Conservation (phyloP, 2,888 invertebrate species). For the Venusia cambrica region DNA sequence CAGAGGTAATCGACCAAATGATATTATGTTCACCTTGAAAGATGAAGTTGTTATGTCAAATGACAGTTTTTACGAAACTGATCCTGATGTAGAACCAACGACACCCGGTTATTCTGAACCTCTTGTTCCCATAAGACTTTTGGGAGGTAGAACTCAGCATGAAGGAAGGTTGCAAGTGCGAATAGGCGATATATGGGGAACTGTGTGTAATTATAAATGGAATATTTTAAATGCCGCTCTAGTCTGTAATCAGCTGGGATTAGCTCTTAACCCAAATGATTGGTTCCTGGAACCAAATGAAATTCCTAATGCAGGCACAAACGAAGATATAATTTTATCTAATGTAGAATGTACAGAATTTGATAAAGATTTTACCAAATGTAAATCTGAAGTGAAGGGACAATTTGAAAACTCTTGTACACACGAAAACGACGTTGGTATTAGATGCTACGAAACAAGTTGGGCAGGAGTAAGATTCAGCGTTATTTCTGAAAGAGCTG, state of each 20-base stretch:
- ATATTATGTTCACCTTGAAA: slow-evolving; percentile 89
- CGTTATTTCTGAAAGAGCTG: slow-evolving; percentile 91
- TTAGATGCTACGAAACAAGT: slow-evolving; percentile 93
- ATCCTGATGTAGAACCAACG: slow-evolving; percentile 82
- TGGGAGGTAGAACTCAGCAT: slow-evolving; percentile 89
- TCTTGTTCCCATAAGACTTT: slow-evolving; percentile 86
- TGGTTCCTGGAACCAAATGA: slow-evolving; percentile 92
- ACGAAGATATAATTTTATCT: slow-evolving; percentile 89
- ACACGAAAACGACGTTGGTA: slow-evolving; percentile 93
- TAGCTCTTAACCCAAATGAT: slow-evolving; percentile 94
- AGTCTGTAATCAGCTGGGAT: slow-evolving; percentile 96
- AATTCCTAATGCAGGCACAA: slow-evolving; percentile 88
- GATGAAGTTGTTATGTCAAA: slow-evolving; percentile 85
- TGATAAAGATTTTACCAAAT: slow-evolving; percentile 94
- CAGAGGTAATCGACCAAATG: slow-evolving; percentile 88
- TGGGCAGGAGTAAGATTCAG: slow-evolving; percentile 97
- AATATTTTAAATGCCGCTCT: slow-evolving; percentile 94
- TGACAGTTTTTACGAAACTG: slow-evolving; percentile 83
- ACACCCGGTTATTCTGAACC: slow-evolving; percentile 82
- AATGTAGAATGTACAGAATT: slow-evolving; percentile 95
- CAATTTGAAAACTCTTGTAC: slow-evolving; percentile 94
- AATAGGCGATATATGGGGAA: slow-evolving; percentile 95
- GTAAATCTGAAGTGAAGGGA: slow-evolving; percentile 87
- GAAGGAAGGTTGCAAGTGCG: slow-evolving; percentile 95
- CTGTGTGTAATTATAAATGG: slow-evolving; percentile 98